Evolutionary conservation across 2,888 invertebrate species (phyloP), one percentile per base, ranked within the genome.

Genomic region (Drosophila sordidula): DNA sequence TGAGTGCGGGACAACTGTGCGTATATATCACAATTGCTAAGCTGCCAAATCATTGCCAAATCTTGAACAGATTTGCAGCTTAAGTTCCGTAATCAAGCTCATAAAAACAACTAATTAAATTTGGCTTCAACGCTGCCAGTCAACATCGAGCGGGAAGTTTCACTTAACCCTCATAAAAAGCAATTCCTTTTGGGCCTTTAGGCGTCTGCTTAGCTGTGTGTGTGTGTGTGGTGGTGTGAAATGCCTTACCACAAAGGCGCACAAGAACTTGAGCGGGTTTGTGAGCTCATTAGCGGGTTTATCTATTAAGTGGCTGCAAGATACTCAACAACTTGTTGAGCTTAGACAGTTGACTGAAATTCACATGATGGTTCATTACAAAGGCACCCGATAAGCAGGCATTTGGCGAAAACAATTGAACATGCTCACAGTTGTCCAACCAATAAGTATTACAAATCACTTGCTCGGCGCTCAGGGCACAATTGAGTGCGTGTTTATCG

Each of bases 241-340:
- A n/a, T 34, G 59, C 11, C 26, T 45, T 38, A 16, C 62, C 63
- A 61, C 63, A 63, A 39, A 14, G 22, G 14, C 38, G 47, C 42
- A 49, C 42, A 46, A 47, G 46, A 66, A 47, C 44, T 56, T 68
- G 44, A 18, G 61, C 52, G 49, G 36, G 61, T 57, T 61, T 54
- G 63, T 46, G 38, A 50, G 61, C 78, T 74, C 78, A 74, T 74
- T 74, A 74, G 73, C 78, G 78, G 73, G 49, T 54, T 74, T 77
- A 72, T 72, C 66, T 61, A 77, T 77, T 71, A 52, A 52, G 59
- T 64, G 51, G 36, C 51, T 51, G 8, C 29, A 16, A 51, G 45
- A 52, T 44, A 49, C 42, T 49, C 12, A 39, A 32, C 54, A 51
- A 75, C 74, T 78, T 78, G 78, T 75, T 78, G 78, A 45, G 52